Percentiles rank a stretch among this genome's conserved stretches.
Evolutionary conservation across 2,113 vertebrate genomes (phyloP).

Genomic region (Lethenteron camtschaticum): DNA sequence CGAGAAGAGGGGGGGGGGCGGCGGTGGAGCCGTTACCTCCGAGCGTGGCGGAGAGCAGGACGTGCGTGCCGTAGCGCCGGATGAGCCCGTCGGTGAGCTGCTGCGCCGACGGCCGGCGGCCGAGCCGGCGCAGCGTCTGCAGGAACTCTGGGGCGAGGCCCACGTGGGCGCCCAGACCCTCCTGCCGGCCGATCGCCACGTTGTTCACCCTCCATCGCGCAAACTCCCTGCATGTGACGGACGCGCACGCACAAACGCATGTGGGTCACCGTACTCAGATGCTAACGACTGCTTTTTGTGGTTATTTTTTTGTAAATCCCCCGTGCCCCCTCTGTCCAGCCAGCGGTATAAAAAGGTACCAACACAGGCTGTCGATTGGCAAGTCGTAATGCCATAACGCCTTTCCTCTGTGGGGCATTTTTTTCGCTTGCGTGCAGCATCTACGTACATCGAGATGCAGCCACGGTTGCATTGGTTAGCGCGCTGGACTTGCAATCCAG

Average conservation of each 20-base stretch:
- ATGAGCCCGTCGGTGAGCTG: slow-evolving; percentile 99
- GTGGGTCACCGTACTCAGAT: neutral
- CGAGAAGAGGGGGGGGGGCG: neutral
- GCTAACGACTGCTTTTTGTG: too few species aligned
- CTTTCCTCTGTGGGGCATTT: too few species aligned
- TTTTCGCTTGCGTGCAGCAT: too few species aligned
- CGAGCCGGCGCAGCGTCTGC: slow-evolving; percentile 75
- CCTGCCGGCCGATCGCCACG: slow-evolving; percentile 79
- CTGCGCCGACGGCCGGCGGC: slow-evolving; percentile 78
- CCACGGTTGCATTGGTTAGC: too few species aligned
- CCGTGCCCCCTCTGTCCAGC: too few species aligned
- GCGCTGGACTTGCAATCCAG: too few species aligned
- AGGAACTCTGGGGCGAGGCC: slow-evolving; percentile 97
- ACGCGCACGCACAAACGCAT: neutral
- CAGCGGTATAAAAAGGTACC: too few species aligned
- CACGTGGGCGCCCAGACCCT: slow-evolving; percentile 68
- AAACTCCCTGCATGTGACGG: slow-evolving; percentile 53
- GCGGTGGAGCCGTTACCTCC: slow-evolving; percentile 41
- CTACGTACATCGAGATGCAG: too few species aligned
- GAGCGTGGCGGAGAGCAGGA: slow-evolving; percentile 91
- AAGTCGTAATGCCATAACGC: too few species aligned
- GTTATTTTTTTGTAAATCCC: too few species aligned
- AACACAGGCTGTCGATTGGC: too few species aligned
- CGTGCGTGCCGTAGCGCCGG: slow-evolving; percentile 97
- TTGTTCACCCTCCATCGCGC: slow-evolving; percentile 99